Percentiles rank a stretch among this genome's conserved stretches.
These are phyloP conservation scores for Diplogasteroides magnus DNA, from an alignment of 1,140 invertebrate genomes.

Conservation along the genomic window DNA sequence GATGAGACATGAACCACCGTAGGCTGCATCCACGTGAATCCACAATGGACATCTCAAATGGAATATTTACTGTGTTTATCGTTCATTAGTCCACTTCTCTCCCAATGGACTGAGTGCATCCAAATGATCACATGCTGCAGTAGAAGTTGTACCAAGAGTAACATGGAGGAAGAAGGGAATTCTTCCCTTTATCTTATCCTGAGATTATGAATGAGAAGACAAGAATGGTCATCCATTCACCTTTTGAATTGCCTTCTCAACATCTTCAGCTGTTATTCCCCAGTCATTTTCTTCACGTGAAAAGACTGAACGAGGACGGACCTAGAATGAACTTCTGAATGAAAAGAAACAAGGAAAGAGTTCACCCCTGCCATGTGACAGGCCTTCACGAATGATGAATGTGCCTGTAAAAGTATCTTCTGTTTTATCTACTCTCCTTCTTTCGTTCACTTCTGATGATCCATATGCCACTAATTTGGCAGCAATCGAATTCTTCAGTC, in stretches of 20 bases:
- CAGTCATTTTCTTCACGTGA: slow-evolving; percentile 9
- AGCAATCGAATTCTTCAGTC: background rate
- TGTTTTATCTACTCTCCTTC: background rate
- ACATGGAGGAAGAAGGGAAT: slow-evolving; percentile 67
- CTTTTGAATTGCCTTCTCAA: slow-evolving; percentile 2
- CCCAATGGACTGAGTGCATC: slow-evolving; percentile 74
- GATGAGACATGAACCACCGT: slow-evolving; percentile 65
- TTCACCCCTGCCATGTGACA: slow-evolving; percentile 26
- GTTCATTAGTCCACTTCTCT: slow-evolving; percentile 57
- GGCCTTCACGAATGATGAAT: slow-evolving; percentile 21
- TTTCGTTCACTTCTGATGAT: background rate
- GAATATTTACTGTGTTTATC: background rate
- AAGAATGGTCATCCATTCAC: background rate
- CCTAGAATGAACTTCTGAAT: slow-evolving; percentile 1
- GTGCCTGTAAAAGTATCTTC: slow-evolving; percentile 1
- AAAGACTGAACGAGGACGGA: too few relatives aligned
- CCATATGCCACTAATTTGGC: slow-evolving; percentile 10
- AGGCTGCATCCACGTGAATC: slow-evolving; percentile 80
- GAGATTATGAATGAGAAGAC: slow-evolving; percentile 1
- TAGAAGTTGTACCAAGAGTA: slow-evolving; percentile 82
- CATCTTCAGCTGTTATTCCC: background rate
- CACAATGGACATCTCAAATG: slow-evolving; percentile 65
- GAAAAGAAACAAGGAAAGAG: slow-evolving; percentile 15
- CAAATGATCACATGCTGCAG: slow-evolving; percentile 81
- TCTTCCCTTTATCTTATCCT: slow-evolving; percentile 9